These are phyloP conservation scores for Oncorhynchus tshawytscha DNA, from an alignment of 2,113 vertebrate genomes.

Conservation along the genomic window DNA sequence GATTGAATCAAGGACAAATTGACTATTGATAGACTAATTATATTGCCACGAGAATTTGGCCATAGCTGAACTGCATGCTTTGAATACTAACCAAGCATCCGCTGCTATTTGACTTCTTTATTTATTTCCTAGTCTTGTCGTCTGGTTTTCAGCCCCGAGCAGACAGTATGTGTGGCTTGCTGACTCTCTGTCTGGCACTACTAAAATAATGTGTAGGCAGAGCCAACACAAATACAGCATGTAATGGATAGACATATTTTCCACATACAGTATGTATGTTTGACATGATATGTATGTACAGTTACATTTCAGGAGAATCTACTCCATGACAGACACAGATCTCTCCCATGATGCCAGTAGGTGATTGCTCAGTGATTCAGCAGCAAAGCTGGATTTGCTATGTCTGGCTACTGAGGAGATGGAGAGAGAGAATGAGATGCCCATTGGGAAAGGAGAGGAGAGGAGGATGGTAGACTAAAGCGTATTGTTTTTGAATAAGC, in stretches of 20 bases:
- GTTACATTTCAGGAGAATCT: too few relatives aligned
- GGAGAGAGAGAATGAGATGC: too few relatives aligned
- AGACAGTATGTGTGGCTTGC: too few relatives aligned
- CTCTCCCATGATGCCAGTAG: neutral
- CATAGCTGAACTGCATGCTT: conserved; percentile 11
- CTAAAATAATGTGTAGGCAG: too few relatives aligned
- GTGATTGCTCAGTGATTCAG: neutral
- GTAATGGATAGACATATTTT: too few relatives aligned
- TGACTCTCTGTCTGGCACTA: too few relatives aligned
- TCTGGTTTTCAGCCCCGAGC: neutral
- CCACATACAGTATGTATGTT: too few relatives aligned
- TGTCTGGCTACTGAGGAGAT: conserved; percentile 6
- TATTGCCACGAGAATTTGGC: conserved; percentile 10
- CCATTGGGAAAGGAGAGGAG: neutral
- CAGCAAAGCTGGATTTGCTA: neutral
- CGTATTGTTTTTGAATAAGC: too few relatives aligned
- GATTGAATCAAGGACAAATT: conserved; percentile 35
- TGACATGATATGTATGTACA: neutral
- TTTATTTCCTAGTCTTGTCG: neutral
- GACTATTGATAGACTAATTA: conserved; percentile 34
- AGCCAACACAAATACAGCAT: too few relatives aligned
- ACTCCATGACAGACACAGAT: neutral
- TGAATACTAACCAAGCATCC: conserved; percentile 24
- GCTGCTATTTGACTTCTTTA: conserved; percentile 5
- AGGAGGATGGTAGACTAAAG: neutral